Conservation (phyloP, 1,140 invertebrate species). For the Aphelenchoides besseyi region DNA sequence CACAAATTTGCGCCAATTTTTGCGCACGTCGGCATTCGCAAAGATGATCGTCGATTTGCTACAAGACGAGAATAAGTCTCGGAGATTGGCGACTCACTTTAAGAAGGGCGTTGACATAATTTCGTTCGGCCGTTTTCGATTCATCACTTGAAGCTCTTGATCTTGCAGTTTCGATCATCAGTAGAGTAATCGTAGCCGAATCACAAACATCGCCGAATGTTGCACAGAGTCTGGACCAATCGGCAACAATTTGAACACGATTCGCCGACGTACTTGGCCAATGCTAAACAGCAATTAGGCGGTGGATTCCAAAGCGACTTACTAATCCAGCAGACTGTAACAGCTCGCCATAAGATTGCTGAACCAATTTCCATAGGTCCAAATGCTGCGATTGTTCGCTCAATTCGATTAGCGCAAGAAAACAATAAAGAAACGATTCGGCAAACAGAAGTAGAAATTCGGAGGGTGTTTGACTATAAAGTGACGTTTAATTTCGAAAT, state of each 20-base stretch:
- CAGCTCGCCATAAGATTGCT: slow-evolving; percentile 37
- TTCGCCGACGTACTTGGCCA: slow-evolving; percentile 29
- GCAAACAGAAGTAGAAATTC: slow-evolving; percentile 31
- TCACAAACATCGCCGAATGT: slow-evolving; percentile 38
- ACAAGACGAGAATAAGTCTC: neutral
- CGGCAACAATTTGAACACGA: slow-evolving; percentile 29
- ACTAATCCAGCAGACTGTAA: slow-evolving; percentile 35
- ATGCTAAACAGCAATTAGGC: slow-evolving; percentile 26
- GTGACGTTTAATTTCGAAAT: neutral
- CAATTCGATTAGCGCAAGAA: slow-evolving; percentile 32
- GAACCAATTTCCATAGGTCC: slow-evolving; percentile 45
- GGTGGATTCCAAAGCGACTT: slow-evolving; percentile 25
- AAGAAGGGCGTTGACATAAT: neutral
- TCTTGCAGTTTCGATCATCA: slow-evolving; percentile 36
- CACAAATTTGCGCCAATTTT: slow-evolving; percentile 26
- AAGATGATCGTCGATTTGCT: slow-evolving; percentile 33
- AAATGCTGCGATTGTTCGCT: slow-evolving; percentile 18
- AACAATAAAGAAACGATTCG: slow-evolving; percentile 39
- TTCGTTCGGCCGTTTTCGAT: neutral
- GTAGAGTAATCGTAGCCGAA: slow-evolving; percentile 30
- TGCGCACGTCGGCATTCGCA: slow-evolving; percentile 34
- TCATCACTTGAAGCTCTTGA: slow-evolving; percentile 15
- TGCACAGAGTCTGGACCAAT: slow-evolving; percentile 28
- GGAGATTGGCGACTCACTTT: neutral
- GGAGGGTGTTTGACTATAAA: neutral